Conservation (phyloP, 2,113 vertebrate genomes). For the Callospermophilus lateralis region DNA sequence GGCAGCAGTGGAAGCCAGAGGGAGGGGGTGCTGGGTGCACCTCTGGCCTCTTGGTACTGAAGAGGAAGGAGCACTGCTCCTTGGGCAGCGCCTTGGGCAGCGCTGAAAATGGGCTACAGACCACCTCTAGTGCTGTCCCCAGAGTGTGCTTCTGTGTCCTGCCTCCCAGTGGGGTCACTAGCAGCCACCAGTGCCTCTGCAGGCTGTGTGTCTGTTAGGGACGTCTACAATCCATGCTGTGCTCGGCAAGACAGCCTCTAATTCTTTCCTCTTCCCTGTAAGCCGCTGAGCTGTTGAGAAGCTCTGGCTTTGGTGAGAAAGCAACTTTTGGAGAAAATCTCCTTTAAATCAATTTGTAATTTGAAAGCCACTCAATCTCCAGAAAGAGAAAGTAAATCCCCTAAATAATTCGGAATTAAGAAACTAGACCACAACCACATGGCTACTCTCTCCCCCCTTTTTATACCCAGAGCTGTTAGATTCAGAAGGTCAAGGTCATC, state of each 20-base stretch:
- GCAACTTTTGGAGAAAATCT: not conserved
- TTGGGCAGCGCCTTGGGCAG: not conserved
- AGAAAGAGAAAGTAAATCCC: constrained; percentile 42
- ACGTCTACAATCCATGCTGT: not conserved
- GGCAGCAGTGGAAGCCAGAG: not conserved
- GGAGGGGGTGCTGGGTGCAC: not conserved
- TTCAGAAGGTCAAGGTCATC: not conserved
- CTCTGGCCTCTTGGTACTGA: not conserved
- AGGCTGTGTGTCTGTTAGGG: not conserved
- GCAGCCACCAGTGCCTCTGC: too few relatives aligned
- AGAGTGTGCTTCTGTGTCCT: not conserved
- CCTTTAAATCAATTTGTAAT: not conserved
- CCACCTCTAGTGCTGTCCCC: not conserved
- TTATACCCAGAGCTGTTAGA: not conserved
- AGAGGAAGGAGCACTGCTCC: not conserved
- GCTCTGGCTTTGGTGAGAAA: constrained; percentile 17
- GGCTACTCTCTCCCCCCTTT: not conserved
- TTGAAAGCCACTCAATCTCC: not conserved
- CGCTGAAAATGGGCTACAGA: not conserved
- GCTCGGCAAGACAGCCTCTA: too few relatives aligned
- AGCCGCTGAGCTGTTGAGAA: not conserved
- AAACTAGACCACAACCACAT: not conserved
- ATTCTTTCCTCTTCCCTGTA: not conserved
- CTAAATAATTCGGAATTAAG: constrained; percentile 40
- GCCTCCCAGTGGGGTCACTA: too few relatives aligned